phyloP scores from a whole-genome alignment of 2,888 invertebrate species.

The Myathropa florea region DNA sequence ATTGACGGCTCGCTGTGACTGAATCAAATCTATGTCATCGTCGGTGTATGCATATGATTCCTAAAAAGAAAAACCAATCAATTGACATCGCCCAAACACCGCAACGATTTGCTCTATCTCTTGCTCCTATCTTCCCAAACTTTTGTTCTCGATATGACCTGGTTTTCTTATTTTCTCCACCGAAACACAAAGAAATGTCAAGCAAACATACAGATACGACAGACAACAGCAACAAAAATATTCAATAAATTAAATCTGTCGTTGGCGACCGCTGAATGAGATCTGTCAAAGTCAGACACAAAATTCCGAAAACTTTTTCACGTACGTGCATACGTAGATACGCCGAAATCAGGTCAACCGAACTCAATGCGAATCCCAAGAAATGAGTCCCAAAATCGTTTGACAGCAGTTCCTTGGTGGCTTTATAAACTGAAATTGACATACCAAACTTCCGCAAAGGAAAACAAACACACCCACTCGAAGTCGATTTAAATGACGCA shows the following conservation, averaged over 20 bases:
- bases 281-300: background rate
- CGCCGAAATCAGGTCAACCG: background rate
- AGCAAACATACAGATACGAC: background rate
- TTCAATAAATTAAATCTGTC: background rate
- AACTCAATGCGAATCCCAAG: background rate
- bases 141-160: too few relatives aligned
- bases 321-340: background rate
- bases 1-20: too few relatives aligned
- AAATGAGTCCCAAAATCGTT: background rate
- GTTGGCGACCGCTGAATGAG: background rate
- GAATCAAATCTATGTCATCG: too few relatives aligned
- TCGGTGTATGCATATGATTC: too few relatives aligned
- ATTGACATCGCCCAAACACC: too few relatives aligned
- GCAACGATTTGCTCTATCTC: too few relatives aligned
- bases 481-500: too few relatives aligned
- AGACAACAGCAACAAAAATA: background rate
- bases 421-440: constrained; percentile 13
- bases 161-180: too few relatives aligned
- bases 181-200: too few relatives aligned
- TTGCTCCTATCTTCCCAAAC: too few relatives aligned
- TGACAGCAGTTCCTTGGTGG: background rate
- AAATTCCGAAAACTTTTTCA: background rate
- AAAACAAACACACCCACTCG: background rate
- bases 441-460: background rate
- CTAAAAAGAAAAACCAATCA: too few relatives aligned